These are phyloP conservation scores for Phoxinus dragarum DNA, from an alignment of 2,797 vertebrate genomes.

Conservation along the genomic window DNA sequence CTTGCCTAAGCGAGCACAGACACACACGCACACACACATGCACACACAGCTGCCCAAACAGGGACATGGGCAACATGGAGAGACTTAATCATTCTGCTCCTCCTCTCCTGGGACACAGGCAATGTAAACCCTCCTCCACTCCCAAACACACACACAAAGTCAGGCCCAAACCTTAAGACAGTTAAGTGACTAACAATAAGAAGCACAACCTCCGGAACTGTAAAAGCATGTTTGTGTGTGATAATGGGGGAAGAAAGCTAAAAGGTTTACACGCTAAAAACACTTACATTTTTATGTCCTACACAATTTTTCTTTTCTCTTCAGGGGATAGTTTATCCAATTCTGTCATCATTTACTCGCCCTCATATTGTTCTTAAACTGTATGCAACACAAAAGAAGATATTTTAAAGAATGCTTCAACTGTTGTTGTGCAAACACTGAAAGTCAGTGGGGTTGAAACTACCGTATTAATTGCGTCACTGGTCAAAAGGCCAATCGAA, in stretches of 20 bases:
- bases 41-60: constrained; percentile 67
- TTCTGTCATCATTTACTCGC: background rate
- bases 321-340: background rate
- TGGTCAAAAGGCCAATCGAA: constrained; percentile 38
- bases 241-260: background rate
- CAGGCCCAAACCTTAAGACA: constrained; percentile 56
- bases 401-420: background rate
- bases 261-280: constrained; percentile 45
- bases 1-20: constrained; percentile 54
- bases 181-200: constrained; percentile 57
- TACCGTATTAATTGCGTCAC: background rate
- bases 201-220: constrained; percentile 45
- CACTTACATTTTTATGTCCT: constrained; percentile 12
- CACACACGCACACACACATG: constrained; percentile 22
- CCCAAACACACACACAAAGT: constrained; percentile 51
- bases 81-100: constrained; percentile 45
- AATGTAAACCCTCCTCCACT: constrained; percentile 53
- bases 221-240: constrained; percentile 15
- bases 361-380: background rate
- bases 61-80: constrained; percentile 49
- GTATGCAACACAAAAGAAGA: background rate
- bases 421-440: background rate
- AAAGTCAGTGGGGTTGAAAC: background rate
- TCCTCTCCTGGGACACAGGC: constrained; percentile 50
- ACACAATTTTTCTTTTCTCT: constrained; percentile 12